Percentiles rank a stretch among this genome's conserved stretches.
Evolutionary conservation across 1,140 invertebrate genomes (phyloP).

Genomic region (Pseudomyrmex sp.): DNA sequence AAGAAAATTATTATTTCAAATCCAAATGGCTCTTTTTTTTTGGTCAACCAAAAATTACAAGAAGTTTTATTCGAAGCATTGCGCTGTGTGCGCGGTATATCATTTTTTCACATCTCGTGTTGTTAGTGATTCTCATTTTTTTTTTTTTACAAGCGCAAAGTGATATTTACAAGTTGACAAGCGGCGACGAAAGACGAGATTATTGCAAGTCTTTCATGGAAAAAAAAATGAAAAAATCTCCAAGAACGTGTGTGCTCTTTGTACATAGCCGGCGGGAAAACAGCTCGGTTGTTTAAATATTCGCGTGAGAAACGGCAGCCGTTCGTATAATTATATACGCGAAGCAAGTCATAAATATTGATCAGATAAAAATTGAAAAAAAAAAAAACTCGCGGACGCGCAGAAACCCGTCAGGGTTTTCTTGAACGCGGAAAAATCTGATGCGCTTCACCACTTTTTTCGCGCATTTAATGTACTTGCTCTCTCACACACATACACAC

Average conservation of each 20-base stretch:
- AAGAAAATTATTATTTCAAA: neutral
- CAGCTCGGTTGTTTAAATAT: conserved; percentile 37
- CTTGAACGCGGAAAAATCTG: neutral
- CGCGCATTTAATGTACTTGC: neutral
- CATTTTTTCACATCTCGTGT: neutral
- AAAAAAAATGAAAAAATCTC: conserved; percentile 1
- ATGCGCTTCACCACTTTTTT: neutral
- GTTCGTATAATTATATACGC: conserved; percentile 24
- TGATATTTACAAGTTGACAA: conserved; percentile 57
- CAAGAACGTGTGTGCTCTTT: conserved; percentile 1
- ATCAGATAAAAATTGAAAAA: conserved; percentile 47
- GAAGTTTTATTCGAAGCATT: neutral
- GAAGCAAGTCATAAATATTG: conserved; percentile 43
- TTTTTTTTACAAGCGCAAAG: conserved; percentile 19
- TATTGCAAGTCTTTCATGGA: conserved; percentile 15
- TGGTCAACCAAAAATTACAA: neutral
- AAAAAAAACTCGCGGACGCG: neutral
- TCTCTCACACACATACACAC: no score
- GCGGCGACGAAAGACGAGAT: neutral
- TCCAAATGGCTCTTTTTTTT: conserved; percentile 1
- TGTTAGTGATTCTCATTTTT: neutral
- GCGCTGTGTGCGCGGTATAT: neutral
- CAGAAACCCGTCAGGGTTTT: neutral
- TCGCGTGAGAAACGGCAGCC: conserved; percentile 8
- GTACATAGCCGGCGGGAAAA: neutral